Base-by-base conservation (phyloP, 2,113 vertebrate genomes). In the Stigmatopora argus region DNA sequence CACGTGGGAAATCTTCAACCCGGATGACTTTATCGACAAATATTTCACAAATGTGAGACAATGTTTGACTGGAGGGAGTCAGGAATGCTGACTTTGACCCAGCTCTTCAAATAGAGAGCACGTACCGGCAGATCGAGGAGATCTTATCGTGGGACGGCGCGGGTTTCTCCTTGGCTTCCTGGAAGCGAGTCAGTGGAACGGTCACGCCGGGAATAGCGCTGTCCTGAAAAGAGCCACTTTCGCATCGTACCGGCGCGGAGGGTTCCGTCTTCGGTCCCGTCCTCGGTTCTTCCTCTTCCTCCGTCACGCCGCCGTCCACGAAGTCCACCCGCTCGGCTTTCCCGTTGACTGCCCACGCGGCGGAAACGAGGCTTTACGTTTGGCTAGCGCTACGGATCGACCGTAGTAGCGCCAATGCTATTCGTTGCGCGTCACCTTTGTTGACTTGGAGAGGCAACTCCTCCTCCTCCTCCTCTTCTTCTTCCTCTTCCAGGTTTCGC, bases 311-410 rank as follows among this genome's bases (percentile, higher is more conserved):
- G 81, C 89, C 90, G 82, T 92, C 89, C 0, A 93, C 91, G 73
- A 92, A 94, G 83, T 93, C 91, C 1, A 91, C 78, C 68, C 91
- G 91, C 66, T 93, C 92, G 0, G 82, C 57, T 6, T 88, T 91
- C 31, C 91, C 90, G 0, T 94, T 92, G 26, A 85, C 92, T 92
- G 72, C 1, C 35, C 62, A 70, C 19, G 44, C 3, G 21, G 34
- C 35, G 23, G 14, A 10, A 65, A 23, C 4, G n/a, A 52, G 18
- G 3, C 5, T 63, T 31, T 14, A n/a, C 4, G 17, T 64, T 64
- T 17, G 38, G 38, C 38, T 41, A 41, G 38, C 35, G 35, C 35
- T 38, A 38, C 7, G 4, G 7, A 5, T 38, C 35, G 35, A 38
- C 7, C 7, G 35, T 38, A 38, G 35, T 38, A 7, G 35, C 38